Evolutionary conservation across 2,113 vertebrate genomes (phyloP).

Genomic region (Centropristis striata): DNA sequence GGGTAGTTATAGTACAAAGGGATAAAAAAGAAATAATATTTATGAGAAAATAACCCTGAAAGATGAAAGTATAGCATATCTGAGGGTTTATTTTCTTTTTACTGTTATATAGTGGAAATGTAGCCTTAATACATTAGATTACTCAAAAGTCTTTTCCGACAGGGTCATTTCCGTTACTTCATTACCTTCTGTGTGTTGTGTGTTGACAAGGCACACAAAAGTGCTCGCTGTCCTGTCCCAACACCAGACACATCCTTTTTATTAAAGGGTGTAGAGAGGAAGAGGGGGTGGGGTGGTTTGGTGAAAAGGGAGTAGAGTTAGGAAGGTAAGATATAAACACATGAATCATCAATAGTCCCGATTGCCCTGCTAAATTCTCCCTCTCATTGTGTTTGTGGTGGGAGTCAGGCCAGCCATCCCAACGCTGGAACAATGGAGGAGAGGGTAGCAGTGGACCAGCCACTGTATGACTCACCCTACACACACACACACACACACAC

Average conservation of each 20-base stretch:
- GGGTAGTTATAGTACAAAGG: neutral
- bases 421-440: slow-evolving; percentile 80
- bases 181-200: slow-evolving; percentile 27
- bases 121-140: neutral
- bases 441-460: slow-evolving; percentile 32
- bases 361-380: slow-evolving; percentile 70
- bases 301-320: slow-evolving; percentile 60
- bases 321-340: slow-evolving; percentile 76
- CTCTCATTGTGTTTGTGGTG: slow-evolving; percentile 82
- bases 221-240: slow-evolving; percentile 44
- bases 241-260: slow-evolving; percentile 48
- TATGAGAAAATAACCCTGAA: neutral
- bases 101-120: neutral
- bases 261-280: slow-evolving; percentile 72
- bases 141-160: slow-evolving; percentile 1
- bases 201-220: slow-evolving; percentile 58
- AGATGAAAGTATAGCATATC: neutral
- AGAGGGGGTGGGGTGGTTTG: slow-evolving; percentile 34
- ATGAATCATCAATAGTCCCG: slow-evolving; percentile 80
- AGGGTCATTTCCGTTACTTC: slow-evolving; percentile 25
- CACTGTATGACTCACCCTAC: slow-evolving; percentile 67
- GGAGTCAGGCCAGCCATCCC: slow-evolving; percentile 71
- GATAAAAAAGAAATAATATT: neutral
- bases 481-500: slow-evolving; percentile 34
- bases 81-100: neutral